phyloP scores from a whole-genome alignment of 2,888 invertebrate species.

The Hirtodrosophila confusa region DNA sequence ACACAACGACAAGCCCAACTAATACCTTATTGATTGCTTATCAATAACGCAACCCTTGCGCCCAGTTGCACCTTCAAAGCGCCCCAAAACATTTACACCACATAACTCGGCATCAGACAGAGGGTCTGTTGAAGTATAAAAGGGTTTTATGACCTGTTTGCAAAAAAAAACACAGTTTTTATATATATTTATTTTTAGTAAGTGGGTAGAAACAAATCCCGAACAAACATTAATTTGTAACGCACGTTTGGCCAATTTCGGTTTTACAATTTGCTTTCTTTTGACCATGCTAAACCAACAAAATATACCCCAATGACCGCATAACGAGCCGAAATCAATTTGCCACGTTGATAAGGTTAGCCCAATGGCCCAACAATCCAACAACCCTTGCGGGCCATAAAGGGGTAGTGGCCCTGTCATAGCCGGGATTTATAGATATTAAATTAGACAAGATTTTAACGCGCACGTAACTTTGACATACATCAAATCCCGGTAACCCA shows the following conservation, averaged over 20 bases:
- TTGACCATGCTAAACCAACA: slow-evolving; percentile 71
- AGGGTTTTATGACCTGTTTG: slow-evolving; percentile 79
- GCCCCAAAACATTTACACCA: slow-evolving; percentile 64
- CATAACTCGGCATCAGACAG: slow-evolving; percentile 71
- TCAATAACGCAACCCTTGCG: slow-evolving; percentile 56
- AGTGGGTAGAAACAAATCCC: slow-evolving; percentile 67
- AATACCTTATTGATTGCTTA: slow-evolving; percentile 76
- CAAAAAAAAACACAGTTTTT: slow-evolving; percentile 47
- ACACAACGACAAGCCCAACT: slow-evolving; percentile 71
- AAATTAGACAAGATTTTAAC: slow-evolving; percentile 73
- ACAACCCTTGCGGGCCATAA: slow-evolving; percentile 35
- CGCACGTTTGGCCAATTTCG: slow-evolving; percentile 80
- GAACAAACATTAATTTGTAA: slow-evolving; percentile 81
- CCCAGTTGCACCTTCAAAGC: slow-evolving; percentile 10
- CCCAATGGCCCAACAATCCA: slow-evolving; percentile 22
- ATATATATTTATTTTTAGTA: slow-evolving; percentile 33
- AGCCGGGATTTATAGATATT: slow-evolving; percentile 76
- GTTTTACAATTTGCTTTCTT: slow-evolving; percentile 67
- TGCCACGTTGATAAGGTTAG: slow-evolving; percentile 76
- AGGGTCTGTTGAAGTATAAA: slow-evolving; percentile 74
- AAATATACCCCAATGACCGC: slow-evolving; percentile 79
- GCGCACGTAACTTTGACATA: slow-evolving; percentile 76
- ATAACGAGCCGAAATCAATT: slow-evolving; percentile 79
- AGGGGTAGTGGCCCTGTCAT: slow-evolving; percentile 49
- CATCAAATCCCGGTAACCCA: slow-evolving; percentile 62